A percentile compares a stretch with the other conserved stretches of the same genome.
Conservation (phyloP, 2,888 invertebrate species). For the Biston betularia region DNA sequence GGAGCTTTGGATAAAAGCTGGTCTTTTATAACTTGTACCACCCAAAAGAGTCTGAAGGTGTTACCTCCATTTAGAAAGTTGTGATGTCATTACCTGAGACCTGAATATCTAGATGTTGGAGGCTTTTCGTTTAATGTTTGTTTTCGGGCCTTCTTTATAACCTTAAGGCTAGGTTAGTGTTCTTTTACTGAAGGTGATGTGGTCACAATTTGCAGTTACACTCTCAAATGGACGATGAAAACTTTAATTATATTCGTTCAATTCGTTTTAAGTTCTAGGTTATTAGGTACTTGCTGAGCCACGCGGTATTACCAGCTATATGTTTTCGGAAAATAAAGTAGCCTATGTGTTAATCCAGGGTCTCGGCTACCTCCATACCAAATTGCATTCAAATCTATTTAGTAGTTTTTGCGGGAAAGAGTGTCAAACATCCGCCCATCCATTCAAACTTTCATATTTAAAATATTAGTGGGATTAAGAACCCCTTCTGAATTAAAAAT, state of each 20-base stretch:
- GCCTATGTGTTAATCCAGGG: no score
- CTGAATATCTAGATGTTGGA: conserved; percentile 32
- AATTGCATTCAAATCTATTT: no score
- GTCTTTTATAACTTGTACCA: conserved; percentile 36
- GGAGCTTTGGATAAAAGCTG: not conserved
- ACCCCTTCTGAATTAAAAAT: no score
- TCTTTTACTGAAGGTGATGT: not conserved
- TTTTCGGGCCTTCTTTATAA: conserved; percentile 22
- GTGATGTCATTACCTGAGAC: conserved; percentile 44
- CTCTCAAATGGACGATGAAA: not conserved
- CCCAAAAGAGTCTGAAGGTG: conserved; percentile 34
- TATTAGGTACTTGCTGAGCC: no score
- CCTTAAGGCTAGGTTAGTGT: conserved; percentile 23
- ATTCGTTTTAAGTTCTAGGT: not conserved
- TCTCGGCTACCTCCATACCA: no score
- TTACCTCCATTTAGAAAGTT: conserved; percentile 48
- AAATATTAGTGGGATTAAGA: no score
- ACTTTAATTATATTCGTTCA: conserved; percentile 11
- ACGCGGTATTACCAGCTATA: no score
- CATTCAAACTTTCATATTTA: no score
- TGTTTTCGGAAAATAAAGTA: no score
- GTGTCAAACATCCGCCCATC: no score
- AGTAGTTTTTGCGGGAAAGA: no score
- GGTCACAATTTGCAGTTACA: conserved; percentile 24
- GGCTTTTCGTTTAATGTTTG: conserved; percentile 34